Base-by-base conservation (phyloP, 2,113 vertebrate species). In the Passerina amoena region DNA sequence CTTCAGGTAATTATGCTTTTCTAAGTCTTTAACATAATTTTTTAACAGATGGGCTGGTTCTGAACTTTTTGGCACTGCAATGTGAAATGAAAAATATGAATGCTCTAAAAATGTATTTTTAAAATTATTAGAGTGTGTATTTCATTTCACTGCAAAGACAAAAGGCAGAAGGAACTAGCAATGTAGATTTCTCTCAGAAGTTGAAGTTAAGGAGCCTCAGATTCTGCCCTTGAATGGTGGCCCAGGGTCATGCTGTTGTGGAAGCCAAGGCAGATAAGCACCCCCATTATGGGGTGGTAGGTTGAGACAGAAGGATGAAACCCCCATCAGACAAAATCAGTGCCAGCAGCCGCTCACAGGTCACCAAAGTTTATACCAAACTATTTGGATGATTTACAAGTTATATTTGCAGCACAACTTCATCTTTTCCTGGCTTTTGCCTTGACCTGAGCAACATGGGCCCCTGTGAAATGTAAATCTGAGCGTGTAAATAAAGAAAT, bases 381-480 rank as follows among this genome's bases (percentile, higher is more conserved):
- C 5, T 79, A 28, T 86, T 48, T 94, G 77, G 82, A 85, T 96
- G 89, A 96, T 12, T 69, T 91, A 37, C 15, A 77, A 77, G 38
- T 70, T 73, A 1, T 75, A 42, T 66, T 97, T 97, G 93, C 96
- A 96, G 61, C 59, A 76, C 56, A 93, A 38, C 65, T 35, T 94
- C 79, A 91, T 82, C 30, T 88, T 94, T 96, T 94, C 57, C 77
- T 87, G 61, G 57, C 86, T 97, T 92, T 94, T 89, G 75, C 37
- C 59, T 92, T 91, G 59, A 88, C 27, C 44, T 77, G 71, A 45
- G 81, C 54, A 80, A 75, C 57, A 53, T 19, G 5, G 53, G 80
- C 40, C 25, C 5, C 56, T 78, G 50, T 13, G 18, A 93, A 83
- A 92, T 50, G 38, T 17, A 94, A 92, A 96, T 73, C 23, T 53